These are phyloP conservation scores for Procambarus virginalis DNA, from an alignment of 1,140 invertebrate species.

Conservation along the genomic window DNA sequence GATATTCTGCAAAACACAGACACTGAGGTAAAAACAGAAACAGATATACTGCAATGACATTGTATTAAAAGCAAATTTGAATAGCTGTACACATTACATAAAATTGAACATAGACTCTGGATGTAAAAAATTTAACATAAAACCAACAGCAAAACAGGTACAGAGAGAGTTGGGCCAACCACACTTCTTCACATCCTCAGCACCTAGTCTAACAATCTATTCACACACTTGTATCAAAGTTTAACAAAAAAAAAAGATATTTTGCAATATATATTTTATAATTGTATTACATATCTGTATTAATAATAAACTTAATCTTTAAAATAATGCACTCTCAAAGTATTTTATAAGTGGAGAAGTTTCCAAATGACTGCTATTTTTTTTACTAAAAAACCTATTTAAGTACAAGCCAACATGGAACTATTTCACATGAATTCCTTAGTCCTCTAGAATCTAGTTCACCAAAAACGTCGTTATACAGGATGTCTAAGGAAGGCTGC, in stretches of 20 bases:
- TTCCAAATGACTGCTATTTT: neutral
- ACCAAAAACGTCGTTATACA: neutral
- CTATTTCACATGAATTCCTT: neutral
- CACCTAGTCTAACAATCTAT: slow-evolving; percentile 25
- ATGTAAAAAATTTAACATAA: slow-evolving; percentile 68
- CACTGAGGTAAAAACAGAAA: slow-evolving; percentile 10
- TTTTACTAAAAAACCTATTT: neutral
- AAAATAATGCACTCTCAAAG: slow-evolving; percentile 6
- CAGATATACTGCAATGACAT: slow-evolving; percentile 53
- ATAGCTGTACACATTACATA: slow-evolving; percentile 66
- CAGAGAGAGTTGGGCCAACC: slow-evolving; percentile 54
- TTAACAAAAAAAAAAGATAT: neutral
- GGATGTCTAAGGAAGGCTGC: neutral
- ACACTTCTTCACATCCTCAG: slow-evolving; percentile 30
- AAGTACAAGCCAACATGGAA: slow-evolving; percentile 8
- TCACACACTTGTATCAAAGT: slow-evolving; percentile 21
- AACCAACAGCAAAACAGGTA: slow-evolving; percentile 67
- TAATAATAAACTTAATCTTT: slow-evolving; percentile 15
- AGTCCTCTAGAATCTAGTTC: neutral
- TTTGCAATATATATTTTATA: slow-evolving; percentile 32
- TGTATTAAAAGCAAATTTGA: slow-evolving; percentile 68
- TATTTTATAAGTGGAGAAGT: neutral
- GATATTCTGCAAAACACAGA: neutral
- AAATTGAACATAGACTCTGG: slow-evolving; percentile 68
- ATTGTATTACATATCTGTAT: slow-evolving; percentile 1